A percentile compares a stretch with the other conserved stretches of the same genome.
Evolutionary conservation across 2,113 vertebrate species (phyloP).

Genomic region (Dasyurus viverrinus): DNA sequence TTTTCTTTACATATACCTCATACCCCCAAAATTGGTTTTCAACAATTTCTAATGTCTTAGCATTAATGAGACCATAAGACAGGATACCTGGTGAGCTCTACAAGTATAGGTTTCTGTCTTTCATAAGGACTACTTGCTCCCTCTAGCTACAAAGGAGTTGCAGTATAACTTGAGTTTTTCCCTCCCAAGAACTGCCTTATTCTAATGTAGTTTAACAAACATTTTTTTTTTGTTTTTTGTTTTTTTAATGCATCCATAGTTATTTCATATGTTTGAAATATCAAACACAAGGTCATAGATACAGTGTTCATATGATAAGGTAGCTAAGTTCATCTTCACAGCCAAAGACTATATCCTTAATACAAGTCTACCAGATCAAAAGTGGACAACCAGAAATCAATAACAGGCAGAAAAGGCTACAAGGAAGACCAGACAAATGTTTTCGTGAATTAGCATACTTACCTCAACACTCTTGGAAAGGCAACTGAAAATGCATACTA

Average conservation of each 20-base stretch:
- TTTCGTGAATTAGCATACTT: not conserved
- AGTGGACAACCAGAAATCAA: not conserved
- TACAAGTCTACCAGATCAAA: not conserved
- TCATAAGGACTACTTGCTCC: not conserved
- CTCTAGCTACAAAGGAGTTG: not conserved
- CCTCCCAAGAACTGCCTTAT: not conserved
- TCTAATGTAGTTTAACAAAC: not conserved
- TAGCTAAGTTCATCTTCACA: not conserved
- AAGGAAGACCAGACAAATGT: not conserved
- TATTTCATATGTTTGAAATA: not conserved
- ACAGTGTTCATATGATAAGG: not conserved
- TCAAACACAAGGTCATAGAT: not conserved
- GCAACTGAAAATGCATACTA: not conserved
- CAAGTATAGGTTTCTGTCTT: not conserved
- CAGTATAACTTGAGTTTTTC: not conserved
- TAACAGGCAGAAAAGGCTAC: not conserved
- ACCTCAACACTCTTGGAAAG: not conserved
- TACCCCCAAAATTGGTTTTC: not conserved
- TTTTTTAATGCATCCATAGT: constrained; percentile 1
- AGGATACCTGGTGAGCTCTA: constrained; percentile 7
- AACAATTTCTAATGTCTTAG: not conserved
- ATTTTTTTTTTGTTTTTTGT: not conserved
- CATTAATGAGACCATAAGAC: not conserved
- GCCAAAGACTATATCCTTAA: not conserved
- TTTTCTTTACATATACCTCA: not conserved